Evolutionary conservation across 2,797 vertebrate genomes (phyloP).

Genomic region (Pyrrhura leucotis): DNA sequence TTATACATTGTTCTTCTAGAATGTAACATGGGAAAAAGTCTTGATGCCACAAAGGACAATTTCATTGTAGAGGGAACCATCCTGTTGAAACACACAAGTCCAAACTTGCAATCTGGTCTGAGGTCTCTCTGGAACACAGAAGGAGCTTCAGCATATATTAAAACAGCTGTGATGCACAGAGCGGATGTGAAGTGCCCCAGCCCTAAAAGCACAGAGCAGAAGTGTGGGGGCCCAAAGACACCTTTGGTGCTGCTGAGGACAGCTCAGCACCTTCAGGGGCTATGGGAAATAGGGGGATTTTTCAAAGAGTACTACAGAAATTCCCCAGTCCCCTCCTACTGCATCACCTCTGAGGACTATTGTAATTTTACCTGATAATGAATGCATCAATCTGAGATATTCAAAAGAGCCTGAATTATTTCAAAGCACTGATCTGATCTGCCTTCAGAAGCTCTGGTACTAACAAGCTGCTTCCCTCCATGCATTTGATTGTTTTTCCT

Average conservation of each 20-base stretch:
- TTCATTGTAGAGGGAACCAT: background rate
- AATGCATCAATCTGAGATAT: background rate
- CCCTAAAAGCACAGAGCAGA: background rate
- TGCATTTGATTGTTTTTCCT: background rate
- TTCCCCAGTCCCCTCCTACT: background rate
- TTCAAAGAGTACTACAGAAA: background rate
- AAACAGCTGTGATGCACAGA: background rate
- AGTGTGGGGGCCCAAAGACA: background rate
- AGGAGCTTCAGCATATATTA: background rate
- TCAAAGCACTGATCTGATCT: background rate
- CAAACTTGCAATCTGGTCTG: fast-evolving
- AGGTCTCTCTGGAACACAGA: background rate
- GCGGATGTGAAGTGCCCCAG: background rate
- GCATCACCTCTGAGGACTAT: background rate
- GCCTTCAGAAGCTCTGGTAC: background rate
- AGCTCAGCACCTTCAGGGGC: background rate
- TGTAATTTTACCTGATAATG: background rate
- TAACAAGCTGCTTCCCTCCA: background rate
- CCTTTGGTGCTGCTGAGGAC: background rate
- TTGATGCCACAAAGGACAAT: background rate
- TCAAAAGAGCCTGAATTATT: background rate
- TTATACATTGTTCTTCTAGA: background rate
- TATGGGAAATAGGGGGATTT: fast-evolving
- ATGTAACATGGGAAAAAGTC: background rate
- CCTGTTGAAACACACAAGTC: background rate